phyloP scores from a whole-genome alignment of 2,888 invertebrate species.

The Heteromyza rotundicornis region DNA sequence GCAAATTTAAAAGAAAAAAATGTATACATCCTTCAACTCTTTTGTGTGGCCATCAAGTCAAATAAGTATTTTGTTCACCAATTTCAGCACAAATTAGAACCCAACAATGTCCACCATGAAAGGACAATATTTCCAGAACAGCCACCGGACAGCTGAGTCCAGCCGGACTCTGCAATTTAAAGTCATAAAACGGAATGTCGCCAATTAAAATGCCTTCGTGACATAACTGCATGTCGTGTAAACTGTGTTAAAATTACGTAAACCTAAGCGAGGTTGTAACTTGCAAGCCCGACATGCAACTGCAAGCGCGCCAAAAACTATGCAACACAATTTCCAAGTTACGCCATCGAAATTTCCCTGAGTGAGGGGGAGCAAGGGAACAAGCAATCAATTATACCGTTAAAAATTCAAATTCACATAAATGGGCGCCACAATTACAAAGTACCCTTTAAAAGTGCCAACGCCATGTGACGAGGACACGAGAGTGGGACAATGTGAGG shows the following conservation, averaged over 20 bases:
- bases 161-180: slow-evolving; percentile 37
- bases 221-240: slow-evolving; percentile 59
- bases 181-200: slow-evolving; percentile 60
- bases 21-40: neutral
- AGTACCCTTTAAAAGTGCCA: slow-evolving; percentile 14
- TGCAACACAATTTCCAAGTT: slow-evolving; percentile 57
- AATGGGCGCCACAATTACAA: slow-evolving; percentile 31
- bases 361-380: neutral
- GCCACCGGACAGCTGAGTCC: neutral
- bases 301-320: slow-evolving; percentile 49
- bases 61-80: neutral
- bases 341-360: slow-evolving; percentile 44
- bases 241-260: slow-evolving; percentile 31
- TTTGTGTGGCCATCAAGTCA: neutral
- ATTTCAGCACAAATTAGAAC: neutral
- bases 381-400: slow-evolving; percentile 32
- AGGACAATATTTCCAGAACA: neutral
- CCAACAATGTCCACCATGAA: neutral
- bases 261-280: slow-evolving; percentile 11
- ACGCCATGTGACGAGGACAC: slow-evolving; percentile 7
- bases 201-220: slow-evolving; percentile 60
- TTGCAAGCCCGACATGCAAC: neutral
- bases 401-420: slow-evolving; percentile 31
- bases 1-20: slow-evolving; percentile 1
- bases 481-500: neutral